Conservation (phyloP, 2,888 invertebrate species). For the Lomographa bimaculata region DNA sequence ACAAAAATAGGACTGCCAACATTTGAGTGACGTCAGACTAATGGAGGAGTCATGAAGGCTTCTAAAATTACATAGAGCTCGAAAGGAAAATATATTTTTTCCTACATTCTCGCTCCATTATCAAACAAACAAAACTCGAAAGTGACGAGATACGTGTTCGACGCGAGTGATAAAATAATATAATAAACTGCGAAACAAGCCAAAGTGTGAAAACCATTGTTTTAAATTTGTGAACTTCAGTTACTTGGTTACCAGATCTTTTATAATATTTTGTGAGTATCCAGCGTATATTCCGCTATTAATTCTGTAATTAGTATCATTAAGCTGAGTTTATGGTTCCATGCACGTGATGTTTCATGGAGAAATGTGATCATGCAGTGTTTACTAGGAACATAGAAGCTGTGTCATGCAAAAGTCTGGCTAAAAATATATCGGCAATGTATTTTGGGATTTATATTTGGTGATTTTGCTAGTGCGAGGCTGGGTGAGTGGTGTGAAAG, state of each 20-base stretch:
- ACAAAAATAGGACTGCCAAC: slow-evolving; percentile 83
- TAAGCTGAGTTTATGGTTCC: slow-evolving; percentile 46
- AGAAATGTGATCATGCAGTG: slow-evolving; percentile 52
- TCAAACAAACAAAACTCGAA: slow-evolving; percentile 51
- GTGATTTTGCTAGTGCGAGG: slow-evolving; percentile 68
- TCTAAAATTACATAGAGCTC: slow-evolving; percentile 78
- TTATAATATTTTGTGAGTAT: slow-evolving; percentile 73
- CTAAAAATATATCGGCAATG: slow-evolving; percentile 73
- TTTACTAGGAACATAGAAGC: slow-evolving; percentile 44
- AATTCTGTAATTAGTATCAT: slow-evolving; percentile 58
- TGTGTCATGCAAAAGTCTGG: slow-evolving; percentile 62
- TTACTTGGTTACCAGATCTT: slow-evolving; percentile 62
- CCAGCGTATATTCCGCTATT: slow-evolving; percentile 48
- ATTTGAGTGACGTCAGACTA: slow-evolving; percentile 78
- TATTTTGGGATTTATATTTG: slow-evolving; percentile 76
- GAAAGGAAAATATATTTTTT: slow-evolving; percentile 62
- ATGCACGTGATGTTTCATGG: slow-evolving; percentile 52
- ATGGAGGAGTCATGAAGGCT: slow-evolving; percentile 72
- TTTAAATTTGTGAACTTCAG: slow-evolving; percentile 48
- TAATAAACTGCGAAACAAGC: slow-evolving; percentile 31
- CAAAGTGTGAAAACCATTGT: slow-evolving; percentile 36
- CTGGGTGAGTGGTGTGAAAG: slow-evolving; percentile 71
- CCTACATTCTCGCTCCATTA: slow-evolving; percentile 57
- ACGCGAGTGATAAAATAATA: slow-evolving; percentile 55
- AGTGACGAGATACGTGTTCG: slow-evolving; percentile 59